Conservation (phyloP, 2,888 invertebrate species). For the Molorchus minor region DNA sequence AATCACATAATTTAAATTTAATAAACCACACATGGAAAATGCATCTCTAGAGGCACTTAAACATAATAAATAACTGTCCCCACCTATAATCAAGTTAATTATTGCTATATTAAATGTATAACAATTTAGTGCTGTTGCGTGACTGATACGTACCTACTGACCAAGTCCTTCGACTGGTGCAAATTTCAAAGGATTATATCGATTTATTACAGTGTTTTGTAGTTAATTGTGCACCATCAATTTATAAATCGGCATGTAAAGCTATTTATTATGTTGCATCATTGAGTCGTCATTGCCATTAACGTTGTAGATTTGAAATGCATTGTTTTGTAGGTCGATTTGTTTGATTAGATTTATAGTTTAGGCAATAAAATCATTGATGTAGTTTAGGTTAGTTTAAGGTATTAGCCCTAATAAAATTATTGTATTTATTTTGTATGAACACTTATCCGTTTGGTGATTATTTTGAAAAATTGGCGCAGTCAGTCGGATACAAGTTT, state of each 20-base stretch:
- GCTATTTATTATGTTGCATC: slow-evolving; percentile 10
- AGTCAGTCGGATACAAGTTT: too few relatives aligned
- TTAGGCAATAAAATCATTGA: too few relatives aligned
- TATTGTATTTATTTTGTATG: not conserved
- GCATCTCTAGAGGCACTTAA: not conserved
- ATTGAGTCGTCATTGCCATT: too few relatives aligned
- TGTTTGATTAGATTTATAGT: not conserved
- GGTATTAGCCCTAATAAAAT: too few relatives aligned
- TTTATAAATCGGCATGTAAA: slow-evolving; percentile 13
- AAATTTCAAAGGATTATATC: slow-evolving; percentile 22
- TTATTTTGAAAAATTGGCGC: too few relatives aligned
- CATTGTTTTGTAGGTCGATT: not conserved
- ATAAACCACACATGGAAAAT: not conserved
- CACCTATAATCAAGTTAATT: not conserved
- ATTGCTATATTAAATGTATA: slow-evolving; percentile 11
- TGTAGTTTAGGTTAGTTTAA: too few relatives aligned
- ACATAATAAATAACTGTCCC: not conserved
- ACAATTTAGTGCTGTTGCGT: slow-evolving; percentile 15
- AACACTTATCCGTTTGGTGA: too few relatives aligned
- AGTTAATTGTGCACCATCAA: slow-evolving; percentile 12
- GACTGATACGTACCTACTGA: slow-evolving; percentile 18
- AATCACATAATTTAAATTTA: not conserved
- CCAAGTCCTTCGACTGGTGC: slow-evolving; percentile 24
- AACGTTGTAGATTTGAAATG: not conserved
- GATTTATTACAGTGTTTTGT: slow-evolving; percentile 22